Conservation (phyloP, 2,113 vertebrate genomes). For the Apeltes quadracus region DNA sequence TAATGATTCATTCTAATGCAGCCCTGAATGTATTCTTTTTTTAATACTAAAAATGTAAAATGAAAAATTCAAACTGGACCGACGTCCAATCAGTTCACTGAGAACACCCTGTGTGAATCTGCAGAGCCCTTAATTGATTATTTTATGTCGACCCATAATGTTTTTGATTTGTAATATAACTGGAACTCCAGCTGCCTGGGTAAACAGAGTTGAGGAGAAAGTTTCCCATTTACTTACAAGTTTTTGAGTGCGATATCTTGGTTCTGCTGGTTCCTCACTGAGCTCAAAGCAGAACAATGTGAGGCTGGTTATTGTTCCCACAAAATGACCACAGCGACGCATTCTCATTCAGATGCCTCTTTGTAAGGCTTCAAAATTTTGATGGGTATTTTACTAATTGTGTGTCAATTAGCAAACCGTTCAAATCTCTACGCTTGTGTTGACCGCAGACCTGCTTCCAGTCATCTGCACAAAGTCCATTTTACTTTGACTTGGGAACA, state of each 20-base stretch:
- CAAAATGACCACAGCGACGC: constrained; percentile 11
- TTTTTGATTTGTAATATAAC: not conserved
- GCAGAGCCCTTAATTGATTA: not conserved
- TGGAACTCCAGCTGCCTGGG: not conserved
- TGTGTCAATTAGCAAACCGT: not conserved
- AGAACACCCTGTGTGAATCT: not conserved
- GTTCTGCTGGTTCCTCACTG: not conserved
- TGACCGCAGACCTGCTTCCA: not conserved
- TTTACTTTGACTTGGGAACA: too few species aligned
- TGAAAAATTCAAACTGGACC: too few species aligned
- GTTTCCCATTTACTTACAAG: not conserved
- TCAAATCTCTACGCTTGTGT: not conserved
- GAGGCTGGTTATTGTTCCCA: constrained; percentile 35
- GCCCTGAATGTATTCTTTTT: too few species aligned
- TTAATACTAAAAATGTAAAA: too few species aligned
- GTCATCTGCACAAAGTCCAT: not conserved
- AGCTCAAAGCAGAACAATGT: constrained; percentile 9
- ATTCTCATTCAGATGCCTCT: not conserved
- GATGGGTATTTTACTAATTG: not conserved
- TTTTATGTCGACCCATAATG: not conserved
- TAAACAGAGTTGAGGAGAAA: not conserved
- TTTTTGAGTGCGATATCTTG: not conserved
- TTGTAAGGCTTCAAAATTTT: not conserved
- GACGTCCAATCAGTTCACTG: not conserved
- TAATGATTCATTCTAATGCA: too few species aligned